Conservation (phyloP, 2,888 invertebrate genomes). For the Phengaris alcon region DNA sequence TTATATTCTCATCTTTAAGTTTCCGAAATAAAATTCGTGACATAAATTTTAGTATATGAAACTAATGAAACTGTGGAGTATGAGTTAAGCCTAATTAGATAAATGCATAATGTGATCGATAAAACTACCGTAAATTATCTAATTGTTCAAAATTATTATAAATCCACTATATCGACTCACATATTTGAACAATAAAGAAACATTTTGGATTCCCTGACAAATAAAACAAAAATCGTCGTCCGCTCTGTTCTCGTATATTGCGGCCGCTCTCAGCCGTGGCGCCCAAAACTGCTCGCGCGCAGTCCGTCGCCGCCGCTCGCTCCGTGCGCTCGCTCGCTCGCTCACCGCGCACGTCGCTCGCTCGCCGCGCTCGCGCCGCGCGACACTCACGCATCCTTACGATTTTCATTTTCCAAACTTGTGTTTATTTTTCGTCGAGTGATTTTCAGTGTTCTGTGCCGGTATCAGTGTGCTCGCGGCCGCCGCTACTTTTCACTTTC, state of each 20-base stretch:
- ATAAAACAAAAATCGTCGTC: neutral
- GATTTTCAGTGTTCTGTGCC: constrained; percentile 67
- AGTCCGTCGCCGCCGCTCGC: constrained; percentile 72
- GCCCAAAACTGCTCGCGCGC: constrained; percentile 48
- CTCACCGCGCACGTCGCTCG: constrained; percentile 62
- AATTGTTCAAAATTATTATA: too few species aligned
- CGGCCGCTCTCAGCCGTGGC: constrained; percentile 47
- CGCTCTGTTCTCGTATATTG: constrained; percentile 48
- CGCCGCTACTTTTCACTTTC: constrained; percentile 54
- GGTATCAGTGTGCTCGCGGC: constrained; percentile 48
- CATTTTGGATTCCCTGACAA: neutral
- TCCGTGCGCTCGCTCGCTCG: constrained; percentile 57
- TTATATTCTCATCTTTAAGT: too few species aligned
- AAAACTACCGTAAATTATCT: too few species aligned
- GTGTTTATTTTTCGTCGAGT: constrained; percentile 54
- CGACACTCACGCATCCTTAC: constrained; percentile 48
- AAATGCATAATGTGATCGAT: too few species aligned
- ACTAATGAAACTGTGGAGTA: too few species aligned
- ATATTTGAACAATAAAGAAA: neutral
- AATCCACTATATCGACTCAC: neutral
- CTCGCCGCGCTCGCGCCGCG: constrained; percentile 66
- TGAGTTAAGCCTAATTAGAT: too few species aligned
- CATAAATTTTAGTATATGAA: too few species aligned
- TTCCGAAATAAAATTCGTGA: too few species aligned
- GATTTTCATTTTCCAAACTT: constrained; percentile 48